Conservation (phyloP, 2,888 invertebrate species). For the Drosophila planitibia region DNA sequence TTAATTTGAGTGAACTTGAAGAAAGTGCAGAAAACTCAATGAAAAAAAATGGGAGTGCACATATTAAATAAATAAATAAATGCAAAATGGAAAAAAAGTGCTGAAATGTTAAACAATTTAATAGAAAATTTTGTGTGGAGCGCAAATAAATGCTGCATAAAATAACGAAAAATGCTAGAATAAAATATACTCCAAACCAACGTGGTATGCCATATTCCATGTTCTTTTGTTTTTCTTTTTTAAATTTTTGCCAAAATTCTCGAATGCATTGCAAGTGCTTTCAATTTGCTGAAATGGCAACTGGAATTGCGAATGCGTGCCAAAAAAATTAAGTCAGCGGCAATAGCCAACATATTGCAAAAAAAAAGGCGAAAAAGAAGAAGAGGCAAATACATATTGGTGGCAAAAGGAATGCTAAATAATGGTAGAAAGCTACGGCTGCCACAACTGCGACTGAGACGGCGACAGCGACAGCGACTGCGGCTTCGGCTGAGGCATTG, state of each 20-base stretch:
- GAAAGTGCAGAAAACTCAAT: background rate
- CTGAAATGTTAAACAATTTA: constrained; percentile 7
- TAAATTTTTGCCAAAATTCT: background rate
- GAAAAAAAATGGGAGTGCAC: background rate
- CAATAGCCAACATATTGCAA: constrained; percentile 40
- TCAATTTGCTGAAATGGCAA: constrained; percentile 26
- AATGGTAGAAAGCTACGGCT: constrained; percentile 24
- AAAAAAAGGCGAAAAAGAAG: constrained; percentile 13
- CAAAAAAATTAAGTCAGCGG: constrained; percentile 20
- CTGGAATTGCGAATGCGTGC: constrained; percentile 34
- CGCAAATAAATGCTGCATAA: background rate
- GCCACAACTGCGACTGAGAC: constrained; percentile 10
- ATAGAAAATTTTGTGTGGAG: constrained; percentile 6
- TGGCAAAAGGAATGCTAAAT: constrained; percentile 37
- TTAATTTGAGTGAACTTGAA: constrained; percentile 13
- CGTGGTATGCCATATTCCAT: background rate
- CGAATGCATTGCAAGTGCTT: constrained; percentile 9
- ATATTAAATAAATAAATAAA: constrained; percentile 9
- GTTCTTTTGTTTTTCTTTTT: background rate
- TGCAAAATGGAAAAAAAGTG: background rate
- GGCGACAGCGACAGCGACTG: constrained; percentile 15
- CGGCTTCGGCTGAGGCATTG: constrained; percentile 43
- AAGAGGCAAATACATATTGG: constrained; percentile 10
- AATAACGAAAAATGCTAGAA: background rate
- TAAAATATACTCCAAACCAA: background rate